Evolutionary conservation across 2,113 vertebrate genomes (phyloP).

Genomic region (Ploceus nigricollis): DNA sequence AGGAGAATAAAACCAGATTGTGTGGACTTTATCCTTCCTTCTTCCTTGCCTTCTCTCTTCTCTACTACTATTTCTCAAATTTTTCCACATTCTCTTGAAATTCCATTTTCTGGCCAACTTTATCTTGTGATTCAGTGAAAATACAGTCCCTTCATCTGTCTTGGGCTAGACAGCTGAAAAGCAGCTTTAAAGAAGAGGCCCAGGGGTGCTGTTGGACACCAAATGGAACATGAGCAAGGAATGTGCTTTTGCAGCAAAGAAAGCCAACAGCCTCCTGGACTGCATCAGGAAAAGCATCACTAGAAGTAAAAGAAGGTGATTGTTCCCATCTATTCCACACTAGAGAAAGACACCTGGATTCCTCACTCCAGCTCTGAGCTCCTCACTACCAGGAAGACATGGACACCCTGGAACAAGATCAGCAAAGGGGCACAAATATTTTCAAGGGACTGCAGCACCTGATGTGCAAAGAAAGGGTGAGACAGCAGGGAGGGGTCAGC

Average conservation of each 20-base stretch:
- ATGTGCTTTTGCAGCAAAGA: neutral
- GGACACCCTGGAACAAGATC: neutral
- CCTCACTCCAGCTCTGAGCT: neutral
- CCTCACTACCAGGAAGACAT: neutral
- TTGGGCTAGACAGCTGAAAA: neutral
- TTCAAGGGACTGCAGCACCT: neutral
- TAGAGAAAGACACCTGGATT: neutral
- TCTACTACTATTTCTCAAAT: neutral
- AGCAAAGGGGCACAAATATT: neutral
- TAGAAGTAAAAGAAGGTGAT: neutral
- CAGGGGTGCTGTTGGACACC: neutral
- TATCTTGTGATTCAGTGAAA: neutral
- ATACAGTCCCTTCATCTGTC: neutral
- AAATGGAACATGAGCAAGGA: neutral
- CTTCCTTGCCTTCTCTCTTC: neutral
- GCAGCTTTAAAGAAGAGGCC: neutral
- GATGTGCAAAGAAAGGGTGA: neutral
- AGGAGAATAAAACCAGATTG: neutral
- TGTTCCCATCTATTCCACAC: fast-evolving
- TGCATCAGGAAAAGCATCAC: neutral
- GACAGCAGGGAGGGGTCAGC: neutral
- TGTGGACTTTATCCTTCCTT: neutral
- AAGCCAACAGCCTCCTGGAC: neutral
- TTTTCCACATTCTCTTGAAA: neutral
- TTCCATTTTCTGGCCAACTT: neutral